A percentile compares a stretch with the other conserved stretches of the same genome.
Evolutionary conservation across 2,113 vertebrate species (phyloP).

Genomic region (Struthio camelus): DNA sequence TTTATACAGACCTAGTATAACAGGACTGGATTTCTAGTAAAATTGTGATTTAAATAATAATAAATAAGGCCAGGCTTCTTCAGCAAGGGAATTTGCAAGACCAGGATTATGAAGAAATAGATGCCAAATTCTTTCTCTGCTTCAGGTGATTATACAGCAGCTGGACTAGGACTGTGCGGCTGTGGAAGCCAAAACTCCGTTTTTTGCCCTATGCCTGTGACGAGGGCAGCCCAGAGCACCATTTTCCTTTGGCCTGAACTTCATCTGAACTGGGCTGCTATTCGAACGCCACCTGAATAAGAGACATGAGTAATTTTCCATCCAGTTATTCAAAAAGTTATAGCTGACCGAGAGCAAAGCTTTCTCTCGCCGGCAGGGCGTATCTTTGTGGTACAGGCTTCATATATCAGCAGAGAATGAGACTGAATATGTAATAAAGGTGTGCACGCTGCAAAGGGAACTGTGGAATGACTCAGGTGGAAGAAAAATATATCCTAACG

Average conservation of each 20-base stretch:
- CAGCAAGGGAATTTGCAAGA: too few species aligned
- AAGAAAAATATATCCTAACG: neutral
- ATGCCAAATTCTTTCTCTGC: neutral
- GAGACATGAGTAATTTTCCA: neutral
- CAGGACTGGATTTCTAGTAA: neutral
- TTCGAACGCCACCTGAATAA: neutral
- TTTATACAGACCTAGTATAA: neutral
- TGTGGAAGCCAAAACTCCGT: neutral
- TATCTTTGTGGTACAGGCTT: neutral
- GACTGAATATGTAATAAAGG: neutral
- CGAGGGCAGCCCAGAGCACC: fast-evolving
- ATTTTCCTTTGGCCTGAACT: neutral
- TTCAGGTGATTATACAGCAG: neutral
- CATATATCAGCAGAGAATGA: neutral
- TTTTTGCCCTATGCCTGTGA: neutral
- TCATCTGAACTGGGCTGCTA: neutral
- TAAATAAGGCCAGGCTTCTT: too few species aligned
- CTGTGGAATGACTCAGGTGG: neutral
- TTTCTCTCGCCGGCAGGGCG: neutral
- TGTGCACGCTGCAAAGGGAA: neutral
- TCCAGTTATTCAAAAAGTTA: neutral
- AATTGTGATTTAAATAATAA: neutral
- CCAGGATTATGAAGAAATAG: neutral
- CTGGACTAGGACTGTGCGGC: neutral
- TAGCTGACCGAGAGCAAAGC: slow-evolving; percentile 5